phyloP scores from a whole-genome alignment of 2,888 invertebrate genomes.

The Drosophila mulleri region DNA sequence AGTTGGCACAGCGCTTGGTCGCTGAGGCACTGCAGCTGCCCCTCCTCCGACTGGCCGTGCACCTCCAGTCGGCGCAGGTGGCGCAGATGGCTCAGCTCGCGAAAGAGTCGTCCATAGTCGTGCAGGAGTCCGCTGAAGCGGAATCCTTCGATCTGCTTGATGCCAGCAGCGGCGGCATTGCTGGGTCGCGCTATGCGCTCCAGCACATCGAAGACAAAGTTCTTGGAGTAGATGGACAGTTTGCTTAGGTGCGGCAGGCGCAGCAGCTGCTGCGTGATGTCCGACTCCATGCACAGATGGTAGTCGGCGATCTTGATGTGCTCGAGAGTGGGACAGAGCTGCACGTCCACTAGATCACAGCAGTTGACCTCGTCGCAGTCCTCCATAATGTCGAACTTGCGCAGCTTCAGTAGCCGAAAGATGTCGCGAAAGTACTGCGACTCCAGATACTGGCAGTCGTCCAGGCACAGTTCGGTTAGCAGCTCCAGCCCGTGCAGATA shows the following conservation, averaged over 20 bases:
- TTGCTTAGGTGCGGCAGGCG: constrained; percentile 67
- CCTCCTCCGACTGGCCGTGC: constrained; percentile 47
- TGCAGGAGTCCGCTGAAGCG: constrained; percentile 72
- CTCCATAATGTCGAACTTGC: constrained; percentile 79
- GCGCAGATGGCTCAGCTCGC: constrained; percentile 63
- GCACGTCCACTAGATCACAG: constrained; percentile 71
- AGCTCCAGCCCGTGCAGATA: constrained; percentile 61
- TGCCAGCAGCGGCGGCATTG: constrained; percentile 15
- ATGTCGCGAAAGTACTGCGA: constrained; percentile 73
- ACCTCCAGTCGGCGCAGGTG: constrained; percentile 61
- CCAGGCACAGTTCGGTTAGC: constrained; percentile 63
- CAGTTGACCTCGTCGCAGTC: constrained; percentile 81
- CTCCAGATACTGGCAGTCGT: constrained; percentile 73
- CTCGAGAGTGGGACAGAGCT: constrained; percentile 74
- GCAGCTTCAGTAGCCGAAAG: constrained; percentile 62
- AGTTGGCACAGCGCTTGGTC: constrained; percentile 65
- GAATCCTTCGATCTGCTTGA: constrained; percentile 68
- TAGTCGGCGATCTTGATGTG: constrained; percentile 80
- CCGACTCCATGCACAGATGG: constrained; percentile 77
- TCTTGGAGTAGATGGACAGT: constrained; percentile 75
- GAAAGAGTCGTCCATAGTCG: constrained; percentile 72
- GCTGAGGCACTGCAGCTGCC: constrained; percentile 58
- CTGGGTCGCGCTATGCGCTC: constrained; percentile 67
- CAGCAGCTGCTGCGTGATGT: constrained; percentile 68
- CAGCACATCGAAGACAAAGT: constrained; percentile 78